These are phyloP conservation scores for Glomeris marginata DNA, from an alignment of 2,888 invertebrate genomes.

Conservation along the genomic window DNA sequence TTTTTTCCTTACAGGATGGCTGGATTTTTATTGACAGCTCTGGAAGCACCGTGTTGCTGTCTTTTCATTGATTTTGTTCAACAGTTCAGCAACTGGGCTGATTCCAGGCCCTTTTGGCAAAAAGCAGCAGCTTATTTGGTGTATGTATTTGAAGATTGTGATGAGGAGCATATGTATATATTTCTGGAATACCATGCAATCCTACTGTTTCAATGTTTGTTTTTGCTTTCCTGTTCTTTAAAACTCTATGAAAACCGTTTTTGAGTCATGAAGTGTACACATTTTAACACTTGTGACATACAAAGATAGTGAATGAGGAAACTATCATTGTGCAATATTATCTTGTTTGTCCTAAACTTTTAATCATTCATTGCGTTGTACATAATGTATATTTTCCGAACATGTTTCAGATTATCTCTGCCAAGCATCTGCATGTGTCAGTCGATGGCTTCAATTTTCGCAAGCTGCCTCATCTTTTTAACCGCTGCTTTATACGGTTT, in stretches of 20 bases:
- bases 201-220: conserved; percentile 1
- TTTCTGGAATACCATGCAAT: background rate
- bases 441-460: conserved; percentile 60
- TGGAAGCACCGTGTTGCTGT: conserved; percentile 96
- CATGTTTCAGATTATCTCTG: conserved; percentile 51
- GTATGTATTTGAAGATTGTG: conserved; percentile 42
- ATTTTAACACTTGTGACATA: too few relatives aligned
- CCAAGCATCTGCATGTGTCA: conserved; percentile 65
- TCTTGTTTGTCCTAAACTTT: too few relatives aligned
- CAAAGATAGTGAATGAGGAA: too few relatives aligned
- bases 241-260: too few relatives aligned
- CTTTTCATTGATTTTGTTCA: conserved; percentile 90
- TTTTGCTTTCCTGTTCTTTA: conserved; percentile 7
- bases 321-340: too few relatives aligned
- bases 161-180: background rate
- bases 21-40: conserved; percentile 70
- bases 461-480: conserved; percentile 71
- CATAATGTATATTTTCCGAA: too few relatives aligned
- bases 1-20: conserved; percentile 39
- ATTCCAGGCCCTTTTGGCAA: conserved; percentile 74
- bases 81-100: conserved; percentile 60
- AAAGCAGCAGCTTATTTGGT: conserved; percentile 67
- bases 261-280: too few relatives aligned
- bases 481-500: conserved; percentile 83
- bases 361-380: too few relatives aligned